Percentiles rank a stretch among this genome's conserved stretches.
Conservation (phyloP, 2,797 vertebrate genomes). For the Poecilia gillii region DNA sequence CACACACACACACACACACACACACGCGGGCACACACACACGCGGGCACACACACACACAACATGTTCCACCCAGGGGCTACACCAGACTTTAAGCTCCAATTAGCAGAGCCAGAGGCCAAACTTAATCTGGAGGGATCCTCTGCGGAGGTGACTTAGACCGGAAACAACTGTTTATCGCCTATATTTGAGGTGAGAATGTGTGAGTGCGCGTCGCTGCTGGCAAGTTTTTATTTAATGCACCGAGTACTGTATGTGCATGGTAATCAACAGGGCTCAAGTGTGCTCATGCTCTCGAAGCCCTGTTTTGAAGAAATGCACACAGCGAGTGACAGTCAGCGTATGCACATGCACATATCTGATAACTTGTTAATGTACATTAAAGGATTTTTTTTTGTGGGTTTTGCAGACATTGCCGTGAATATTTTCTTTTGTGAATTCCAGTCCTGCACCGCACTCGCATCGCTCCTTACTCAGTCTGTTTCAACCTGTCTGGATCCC, state of each 20-base stretch:
- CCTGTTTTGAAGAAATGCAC: not conserved
- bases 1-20: slow-evolving; percentile 2
- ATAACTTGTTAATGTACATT: slow-evolving; percentile 19
- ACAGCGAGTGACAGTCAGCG: not conserved
- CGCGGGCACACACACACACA: slow-evolving; percentile 34
- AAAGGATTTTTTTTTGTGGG: slow-evolving; percentile 4
- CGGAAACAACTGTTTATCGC: slow-evolving; percentile 71
- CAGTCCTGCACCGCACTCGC: slow-evolving; percentile 22
- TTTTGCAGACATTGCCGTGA: slow-evolving; percentile 15
- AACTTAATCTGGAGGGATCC: slow-evolving; percentile 78
- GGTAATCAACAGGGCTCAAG: not conserved
- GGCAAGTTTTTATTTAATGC: slow-evolving; percentile 12
- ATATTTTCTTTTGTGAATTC: slow-evolving; percentile 16
- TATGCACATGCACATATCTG: slow-evolving; percentile 14
- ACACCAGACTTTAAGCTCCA: slow-evolving; percentile 83
- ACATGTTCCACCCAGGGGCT: slow-evolving; percentile 71
- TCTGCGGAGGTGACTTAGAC: slow-evolving; percentile 71
- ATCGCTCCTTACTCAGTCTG: slow-evolving; percentile 43
- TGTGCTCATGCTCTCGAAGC: slow-evolving; percentile 1
- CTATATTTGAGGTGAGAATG: slow-evolving; percentile 41
- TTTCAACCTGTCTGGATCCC: slow-evolving; percentile 57
- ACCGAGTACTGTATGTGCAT: not conserved
- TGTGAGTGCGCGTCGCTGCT: slow-evolving; percentile 18
- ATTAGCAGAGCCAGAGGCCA: slow-evolving; percentile 84
- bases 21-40: slow-evolving; percentile 24